Conservation (phyloP, 2,888 invertebrate species). For the Oligia latruncula region DNA sequence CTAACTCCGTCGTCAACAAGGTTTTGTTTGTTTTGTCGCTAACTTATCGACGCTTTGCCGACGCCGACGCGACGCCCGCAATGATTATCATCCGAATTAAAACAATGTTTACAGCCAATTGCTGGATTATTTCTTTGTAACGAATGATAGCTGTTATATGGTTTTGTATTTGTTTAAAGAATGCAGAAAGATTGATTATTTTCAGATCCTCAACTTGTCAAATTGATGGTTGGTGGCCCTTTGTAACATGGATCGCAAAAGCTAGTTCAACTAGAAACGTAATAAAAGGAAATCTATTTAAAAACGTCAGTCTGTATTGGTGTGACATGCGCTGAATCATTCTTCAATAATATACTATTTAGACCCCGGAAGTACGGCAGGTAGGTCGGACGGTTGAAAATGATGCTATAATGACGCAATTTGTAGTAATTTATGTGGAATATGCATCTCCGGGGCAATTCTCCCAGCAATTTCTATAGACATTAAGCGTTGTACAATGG, state of each 20-base stretch:
- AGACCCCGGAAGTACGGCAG: constrained; percentile 56
- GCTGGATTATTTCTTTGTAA: constrained; percentile 41
- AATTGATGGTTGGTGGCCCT: not conserved
- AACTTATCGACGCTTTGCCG: constrained; percentile 68
- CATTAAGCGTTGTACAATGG: constrained; percentile 28
- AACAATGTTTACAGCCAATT: constrained; percentile 54
- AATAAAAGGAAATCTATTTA: not conserved
- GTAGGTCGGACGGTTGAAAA: constrained; percentile 44
- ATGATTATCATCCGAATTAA: constrained; percentile 58
- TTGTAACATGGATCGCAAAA: not conserved
- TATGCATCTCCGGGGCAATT: constrained; percentile 41
- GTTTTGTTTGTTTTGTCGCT: constrained; percentile 73
- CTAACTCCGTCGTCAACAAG: constrained; percentile 68
- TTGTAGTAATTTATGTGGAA: constrained; percentile 53
- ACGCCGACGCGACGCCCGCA: constrained; percentile 44
- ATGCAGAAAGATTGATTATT: constrained; percentile 4
- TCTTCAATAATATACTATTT: constrained; percentile 45
- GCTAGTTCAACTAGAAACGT: not conserved
- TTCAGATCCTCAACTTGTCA: not conserved
- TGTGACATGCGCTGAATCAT: constrained; percentile 32
- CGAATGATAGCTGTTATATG: constrained; percentile 11
- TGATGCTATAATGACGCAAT: constrained; percentile 54
- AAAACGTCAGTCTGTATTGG: not conserved
- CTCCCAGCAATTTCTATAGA: constrained; percentile 29
- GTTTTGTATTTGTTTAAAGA: not conserved